Evolutionary conservation across 2,888 invertebrate species (phyloP).

Genomic region (Ormyrus pomaceus): DNA sequence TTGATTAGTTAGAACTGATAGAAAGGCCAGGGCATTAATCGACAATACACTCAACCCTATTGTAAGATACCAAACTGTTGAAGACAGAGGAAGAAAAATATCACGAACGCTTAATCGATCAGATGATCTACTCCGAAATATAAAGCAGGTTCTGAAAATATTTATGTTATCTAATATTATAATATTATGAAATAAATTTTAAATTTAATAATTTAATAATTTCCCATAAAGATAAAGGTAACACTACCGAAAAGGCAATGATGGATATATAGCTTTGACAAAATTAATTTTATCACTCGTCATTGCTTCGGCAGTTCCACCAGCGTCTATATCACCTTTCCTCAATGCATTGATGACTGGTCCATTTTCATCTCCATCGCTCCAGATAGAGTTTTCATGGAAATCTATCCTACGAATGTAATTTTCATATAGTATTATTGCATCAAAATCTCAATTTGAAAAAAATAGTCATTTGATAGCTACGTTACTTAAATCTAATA

Average conservation of each 20-base stretch:
- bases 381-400: constrained; percentile 52
- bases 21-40: constrained; percentile 56
- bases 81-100: constrained; percentile 62
- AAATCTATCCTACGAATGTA: constrained; percentile 41
- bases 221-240: no score
- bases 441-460: no score
- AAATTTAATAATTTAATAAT: no score
- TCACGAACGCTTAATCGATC: constrained; percentile 58
- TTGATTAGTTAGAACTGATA: constrained; percentile 57
- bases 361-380: constrained; percentile 49
- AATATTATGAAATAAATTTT: no score
- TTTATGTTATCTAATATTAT: neutral
- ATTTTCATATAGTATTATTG: no score
- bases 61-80: constrained; percentile 62
- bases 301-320: constrained; percentile 49
- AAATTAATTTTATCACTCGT: constrained; percentile 27
- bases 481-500: no score
- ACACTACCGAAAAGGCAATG: constrained; percentile 42
- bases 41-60: constrained; percentile 55
- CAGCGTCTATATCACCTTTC: constrained; percentile 48
- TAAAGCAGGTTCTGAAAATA: constrained; percentile 63
- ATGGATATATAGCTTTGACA: constrained; percentile 39
- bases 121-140: constrained; percentile 63
- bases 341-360: constrained; percentile 51
- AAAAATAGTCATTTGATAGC: no score